Conservation (phyloP, 2,888 invertebrate genomes). For the Ephialtes manifestator region DNA sequence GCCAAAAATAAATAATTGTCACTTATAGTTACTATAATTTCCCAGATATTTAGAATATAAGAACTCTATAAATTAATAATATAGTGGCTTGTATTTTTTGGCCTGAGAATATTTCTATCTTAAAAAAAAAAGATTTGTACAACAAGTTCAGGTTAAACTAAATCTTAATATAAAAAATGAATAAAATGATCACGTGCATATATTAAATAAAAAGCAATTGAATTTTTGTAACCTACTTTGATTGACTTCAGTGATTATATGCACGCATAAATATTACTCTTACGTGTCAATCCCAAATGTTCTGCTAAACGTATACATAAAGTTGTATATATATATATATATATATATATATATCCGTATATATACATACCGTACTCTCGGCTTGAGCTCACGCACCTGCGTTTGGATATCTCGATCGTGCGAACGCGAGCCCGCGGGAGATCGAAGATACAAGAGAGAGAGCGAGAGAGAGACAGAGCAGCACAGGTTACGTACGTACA, state of each 20-base stretch:
- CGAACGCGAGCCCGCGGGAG: constrained; percentile 46
- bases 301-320: not conserved
- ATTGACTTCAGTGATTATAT: not conserved
- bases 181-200: not conserved
- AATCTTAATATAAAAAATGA: too few relatives aligned
- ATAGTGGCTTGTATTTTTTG: too few relatives aligned
- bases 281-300: constrained; percentile 14
- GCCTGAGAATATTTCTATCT: too few relatives aligned
- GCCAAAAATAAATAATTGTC: too few relatives aligned
- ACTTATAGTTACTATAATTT: too few relatives aligned
- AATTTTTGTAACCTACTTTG: not conserved
- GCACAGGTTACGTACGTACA: not conserved
- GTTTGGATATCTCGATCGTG: constrained; percentile 47
- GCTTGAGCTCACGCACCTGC: constrained; percentile 36
- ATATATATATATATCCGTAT: constrained; percentile 6
- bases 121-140: too few relatives aligned
- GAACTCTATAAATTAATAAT: too few relatives aligned
- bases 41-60: too few relatives aligned
- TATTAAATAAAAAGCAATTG: not conserved
- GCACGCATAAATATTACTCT: constrained; percentile 14
- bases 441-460: constrained; percentile 43
- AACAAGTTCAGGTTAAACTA: too few relatives aligned
- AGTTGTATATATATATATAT: constrained; percentile 15
- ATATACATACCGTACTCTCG: constrained; percentile 11
- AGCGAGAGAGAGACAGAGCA: constrained; percentile 47